These are phyloP conservation scores for Copsychus sechellarum DNA, from an alignment of 2,113 vertebrate species.

Conservation along the genomic window DNA sequence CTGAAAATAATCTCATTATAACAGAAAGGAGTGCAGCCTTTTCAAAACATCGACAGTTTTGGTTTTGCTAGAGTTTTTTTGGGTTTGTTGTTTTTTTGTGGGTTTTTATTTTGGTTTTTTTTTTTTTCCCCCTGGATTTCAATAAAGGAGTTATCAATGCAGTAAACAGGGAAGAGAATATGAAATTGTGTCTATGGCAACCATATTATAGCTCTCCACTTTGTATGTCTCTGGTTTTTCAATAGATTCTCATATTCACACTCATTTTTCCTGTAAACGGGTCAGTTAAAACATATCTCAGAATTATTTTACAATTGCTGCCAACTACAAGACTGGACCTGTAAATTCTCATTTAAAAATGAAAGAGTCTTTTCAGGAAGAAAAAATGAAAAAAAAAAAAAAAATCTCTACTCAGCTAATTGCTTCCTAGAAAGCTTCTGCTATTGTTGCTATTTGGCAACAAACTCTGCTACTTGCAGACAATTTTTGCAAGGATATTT, in stretches of 20 bases:
- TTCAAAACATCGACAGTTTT: neutral
- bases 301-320: neutral
- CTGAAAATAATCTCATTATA: neutral
- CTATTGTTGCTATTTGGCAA: neutral
- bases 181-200: conserved; percentile 53
- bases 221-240: neutral
- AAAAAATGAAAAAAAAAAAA: neutral
- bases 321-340: neutral
- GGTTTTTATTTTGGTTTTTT: no score
- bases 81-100: no score
- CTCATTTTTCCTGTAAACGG: neutral
- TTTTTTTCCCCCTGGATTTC: neutral
- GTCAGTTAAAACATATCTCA: conserved; percentile 1
- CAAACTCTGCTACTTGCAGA: neutral
- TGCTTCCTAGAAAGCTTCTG: neutral
- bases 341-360: neutral
- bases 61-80: neutral
- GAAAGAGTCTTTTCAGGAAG: neutral
- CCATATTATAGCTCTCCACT: neutral
- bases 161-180: conserved; percentile 6
- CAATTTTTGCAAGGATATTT: neutral
- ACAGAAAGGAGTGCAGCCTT: neutral
- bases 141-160: neutral
- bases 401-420: neutral
- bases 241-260: neutral